A percentile compares a stretch with the other conserved stretches of the same genome.
phyloP scores from a whole-genome alignment of 2,113 vertebrate species.

The Stegastes partitus region DNA sequence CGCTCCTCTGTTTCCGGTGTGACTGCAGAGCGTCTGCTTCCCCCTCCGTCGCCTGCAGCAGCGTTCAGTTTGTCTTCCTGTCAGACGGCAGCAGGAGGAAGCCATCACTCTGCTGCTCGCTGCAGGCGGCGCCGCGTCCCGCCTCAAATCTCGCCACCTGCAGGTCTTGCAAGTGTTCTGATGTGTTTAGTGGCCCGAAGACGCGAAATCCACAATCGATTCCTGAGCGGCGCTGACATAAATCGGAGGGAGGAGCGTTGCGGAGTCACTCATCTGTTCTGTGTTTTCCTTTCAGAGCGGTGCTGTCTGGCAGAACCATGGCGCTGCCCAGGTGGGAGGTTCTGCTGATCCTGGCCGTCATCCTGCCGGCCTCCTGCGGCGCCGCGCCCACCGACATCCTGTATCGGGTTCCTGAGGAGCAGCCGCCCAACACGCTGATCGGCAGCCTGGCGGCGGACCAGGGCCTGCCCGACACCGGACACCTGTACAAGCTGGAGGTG shows the following conservation, averaged over 20 bases:
- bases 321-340: constrained; percentile 51
- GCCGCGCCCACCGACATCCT: constrained; percentile 74
- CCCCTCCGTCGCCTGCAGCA: constrained; percentile 11
- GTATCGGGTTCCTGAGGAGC: constrained; percentile 93
- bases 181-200: constrained; percentile 26
- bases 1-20: background rate
- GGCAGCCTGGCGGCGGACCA: constrained; percentile 93
- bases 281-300: constrained; percentile 58
- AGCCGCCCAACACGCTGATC: constrained; percentile 94
- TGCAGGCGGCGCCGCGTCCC: background rate
- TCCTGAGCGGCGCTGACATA: no score
- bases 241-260: background rate
- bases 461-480: constrained; percentile 92
- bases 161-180: constrained; percentile 41
- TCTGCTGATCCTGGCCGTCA: constrained; percentile 43
- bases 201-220: no score
- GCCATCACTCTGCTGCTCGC: constrained; percentile 39
- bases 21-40: no score
- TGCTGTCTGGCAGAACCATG: constrained; percentile 70
- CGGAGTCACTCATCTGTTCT: constrained; percentile 3
- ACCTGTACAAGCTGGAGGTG: constrained; percentile 97
- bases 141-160: constrained; percentile 23
- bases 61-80: constrained; percentile 44
- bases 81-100: constrained; percentile 54
- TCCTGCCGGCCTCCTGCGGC: constrained; percentile 61